Evolutionary conservation across 2,888 invertebrate genomes (phyloP).

Genomic region (Trissoscelio sp.): DNA sequence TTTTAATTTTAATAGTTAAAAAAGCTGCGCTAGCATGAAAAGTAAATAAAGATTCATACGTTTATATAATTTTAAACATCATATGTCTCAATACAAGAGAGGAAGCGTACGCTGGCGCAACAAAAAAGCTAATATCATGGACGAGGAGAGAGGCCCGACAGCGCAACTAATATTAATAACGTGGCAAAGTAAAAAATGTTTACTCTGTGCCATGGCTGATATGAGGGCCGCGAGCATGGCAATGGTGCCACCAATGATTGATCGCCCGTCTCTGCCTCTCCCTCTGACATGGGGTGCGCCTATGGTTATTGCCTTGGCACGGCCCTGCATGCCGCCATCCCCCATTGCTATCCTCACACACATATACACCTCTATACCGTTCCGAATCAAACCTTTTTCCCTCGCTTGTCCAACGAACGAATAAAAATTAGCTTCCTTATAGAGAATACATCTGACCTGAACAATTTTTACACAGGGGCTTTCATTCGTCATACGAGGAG

Average conservation of each 20-base stretch:
- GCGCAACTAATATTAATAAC: slow-evolving; percentile 82
- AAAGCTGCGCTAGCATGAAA: slow-evolving; percentile 7
- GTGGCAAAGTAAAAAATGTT: slow-evolving; percentile 83
- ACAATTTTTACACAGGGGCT: slow-evolving; percentile 48
- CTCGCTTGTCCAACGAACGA: slow-evolving; percentile 69
- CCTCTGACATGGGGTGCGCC: slow-evolving; percentile 78
- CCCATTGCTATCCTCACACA: slow-evolving; percentile 53
- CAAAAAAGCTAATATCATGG: slow-evolving; percentile 66
- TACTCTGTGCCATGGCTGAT: slow-evolving; percentile 82
- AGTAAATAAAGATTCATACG: slow-evolving; percentile 54
- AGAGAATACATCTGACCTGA: slow-evolving; percentile 53
- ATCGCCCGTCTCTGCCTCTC: slow-evolving; percentile 80
- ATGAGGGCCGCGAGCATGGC: slow-evolving; percentile 81
- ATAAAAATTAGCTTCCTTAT: slow-evolving; percentile 71
- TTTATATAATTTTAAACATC: slow-evolving; percentile 57
- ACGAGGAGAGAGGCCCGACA: slow-evolving; percentile 68
- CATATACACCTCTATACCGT: slow-evolving; percentile 58
- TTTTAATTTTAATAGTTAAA: slow-evolving; percentile 25
- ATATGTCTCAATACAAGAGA: slow-evolving; percentile 67
- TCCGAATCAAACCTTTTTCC: slow-evolving; percentile 74
- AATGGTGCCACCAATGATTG: slow-evolving; percentile 81
- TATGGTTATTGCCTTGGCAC: slow-evolving; percentile 79
- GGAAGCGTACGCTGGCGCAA: slow-evolving; percentile 58
- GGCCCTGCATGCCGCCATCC: slow-evolving; percentile 73
- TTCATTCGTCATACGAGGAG: slow-evolving; percentile 57